Percentiles rank a stretch among this genome's conserved stretches.
Evolutionary conservation across 2,113 vertebrate genomes (phyloP).

Genomic region (Nymphicus hollandicus): DNA sequence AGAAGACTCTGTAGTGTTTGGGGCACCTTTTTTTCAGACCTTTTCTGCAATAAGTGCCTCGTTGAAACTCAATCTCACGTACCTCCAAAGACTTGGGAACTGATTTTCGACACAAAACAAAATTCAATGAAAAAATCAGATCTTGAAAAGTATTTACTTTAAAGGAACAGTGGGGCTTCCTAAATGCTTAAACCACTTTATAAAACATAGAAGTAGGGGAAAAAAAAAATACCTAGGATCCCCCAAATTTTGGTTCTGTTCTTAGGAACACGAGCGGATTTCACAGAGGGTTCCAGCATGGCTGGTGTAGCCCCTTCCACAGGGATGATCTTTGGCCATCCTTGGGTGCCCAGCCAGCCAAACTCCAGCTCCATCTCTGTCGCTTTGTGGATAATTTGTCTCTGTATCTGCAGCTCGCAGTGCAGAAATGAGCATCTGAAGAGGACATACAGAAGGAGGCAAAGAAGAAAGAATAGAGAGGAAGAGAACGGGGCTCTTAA

Average conservation of each 20-base stretch:
- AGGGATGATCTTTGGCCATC: background rate
- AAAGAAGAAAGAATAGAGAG: background rate
- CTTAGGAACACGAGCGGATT: background rate
- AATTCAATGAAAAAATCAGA: background rate
- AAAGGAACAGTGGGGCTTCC: background rate
- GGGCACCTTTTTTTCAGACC: background rate
- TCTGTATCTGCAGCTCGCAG: background rate
- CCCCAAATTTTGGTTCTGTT: background rate
- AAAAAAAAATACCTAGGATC: background rate
- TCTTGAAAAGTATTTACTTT: background rate
- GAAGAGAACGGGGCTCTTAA: slow-evolving; percentile 22
- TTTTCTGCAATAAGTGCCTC: background rate
- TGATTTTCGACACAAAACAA: background rate
- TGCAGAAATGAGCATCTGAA: background rate
- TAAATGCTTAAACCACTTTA: background rate
- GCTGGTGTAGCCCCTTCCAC: background rate
- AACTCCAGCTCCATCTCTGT: background rate
- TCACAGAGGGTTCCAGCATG: background rate
- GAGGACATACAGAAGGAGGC: background rate
- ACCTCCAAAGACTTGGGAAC: background rate
- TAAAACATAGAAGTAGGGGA: background rate
- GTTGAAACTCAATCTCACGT: background rate
- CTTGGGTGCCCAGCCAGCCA: background rate
- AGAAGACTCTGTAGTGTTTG: background rate
- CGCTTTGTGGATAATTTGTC: background rate